Evolutionary conservation across 1,140 invertebrate genomes (phyloP), one percentile per base, ranked within the genome.

Genomic region (Penaeus indicus): DNA sequence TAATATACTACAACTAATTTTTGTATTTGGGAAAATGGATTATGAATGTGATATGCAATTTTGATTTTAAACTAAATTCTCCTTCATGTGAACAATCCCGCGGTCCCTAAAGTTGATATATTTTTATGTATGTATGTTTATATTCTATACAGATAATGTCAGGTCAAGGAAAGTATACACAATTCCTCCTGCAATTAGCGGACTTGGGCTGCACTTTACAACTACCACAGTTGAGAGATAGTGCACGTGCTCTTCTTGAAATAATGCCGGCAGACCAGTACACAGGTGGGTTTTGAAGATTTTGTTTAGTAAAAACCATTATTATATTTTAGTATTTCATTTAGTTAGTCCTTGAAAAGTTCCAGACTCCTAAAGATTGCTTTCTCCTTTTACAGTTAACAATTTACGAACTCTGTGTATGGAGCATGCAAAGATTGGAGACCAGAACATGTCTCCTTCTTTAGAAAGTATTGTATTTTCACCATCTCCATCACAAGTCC

Each of bases 141-240:
- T 75, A 32, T 75, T 18, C 27, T 75, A 5, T 27, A 75, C 91
- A 96, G 95, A 93, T 96, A 25, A 95, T 96, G 94, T 96, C 97
- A 1, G 95, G 96, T 92, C 95, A 96, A 89, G 94, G 95, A 69
- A 95, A 95, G 90, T 97, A 98, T 92, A 95, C 96, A 64, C 95
- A 96, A 91, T 99, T 99, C 93, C 96, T 99, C 91, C 96, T 98
- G 93, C 96, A 98, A 93, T 93, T 99, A 84, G 97, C 97, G 91
- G 97, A 98, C 92, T 93, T 98, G 86, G 98, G 97, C 79, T 97
- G 97, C 92, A 95, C 95, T 78, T 93, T 98, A 86, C 94, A 96
- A 84, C 95, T 98, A 91, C 94, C 95, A 25, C 95, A 95, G 67
- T 93, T 99, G 82, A 94, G 97, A 72, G 97, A 99, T 92, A 96